Conservation (phyloP, 2,113 vertebrate genomes). For the Balaenoptera acutorostrata region DNA sequence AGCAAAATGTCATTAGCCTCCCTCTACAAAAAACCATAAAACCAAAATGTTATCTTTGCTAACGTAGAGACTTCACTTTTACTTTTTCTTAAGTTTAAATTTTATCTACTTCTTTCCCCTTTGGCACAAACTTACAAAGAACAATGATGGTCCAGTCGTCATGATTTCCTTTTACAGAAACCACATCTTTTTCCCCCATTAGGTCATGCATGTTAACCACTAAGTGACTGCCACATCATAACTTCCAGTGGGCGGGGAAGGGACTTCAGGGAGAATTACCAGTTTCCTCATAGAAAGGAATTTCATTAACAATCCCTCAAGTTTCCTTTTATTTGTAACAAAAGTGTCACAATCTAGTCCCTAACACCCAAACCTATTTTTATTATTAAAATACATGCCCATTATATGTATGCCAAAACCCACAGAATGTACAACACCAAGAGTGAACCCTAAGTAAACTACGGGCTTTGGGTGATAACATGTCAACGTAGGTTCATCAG, state of each 20-base stretch:
- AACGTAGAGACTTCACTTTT: not conserved
- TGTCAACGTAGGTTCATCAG: not conserved
- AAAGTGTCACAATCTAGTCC: not conserved
- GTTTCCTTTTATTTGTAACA: not conserved
- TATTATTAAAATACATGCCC: not conserved
- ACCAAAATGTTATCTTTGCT: not conserved
- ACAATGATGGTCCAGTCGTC: not conserved
- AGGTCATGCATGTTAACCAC: not conserved
- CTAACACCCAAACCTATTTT: not conserved
- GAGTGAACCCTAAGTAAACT: not conserved
- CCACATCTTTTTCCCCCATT: not conserved
- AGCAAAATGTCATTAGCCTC: not conserved
- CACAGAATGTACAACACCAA: not conserved
- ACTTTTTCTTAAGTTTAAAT: not conserved
- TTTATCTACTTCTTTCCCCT: not conserved
- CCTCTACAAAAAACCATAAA: not conserved
- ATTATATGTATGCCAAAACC: not conserved
- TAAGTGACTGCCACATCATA: not conserved
- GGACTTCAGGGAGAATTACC: not conserved
- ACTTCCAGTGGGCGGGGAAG: not conserved
- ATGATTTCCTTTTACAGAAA: slow-evolving; percentile 39
- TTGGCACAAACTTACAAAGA: not conserved
- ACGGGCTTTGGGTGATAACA: not conserved
- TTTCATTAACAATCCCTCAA: not conserved
- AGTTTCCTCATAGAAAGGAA: not conserved